Evolutionary conservation across 2,113 vertebrate species (phyloP), one percentile per base, ranked within the genome.

Genomic region (Platycercus adscitus): DNA sequence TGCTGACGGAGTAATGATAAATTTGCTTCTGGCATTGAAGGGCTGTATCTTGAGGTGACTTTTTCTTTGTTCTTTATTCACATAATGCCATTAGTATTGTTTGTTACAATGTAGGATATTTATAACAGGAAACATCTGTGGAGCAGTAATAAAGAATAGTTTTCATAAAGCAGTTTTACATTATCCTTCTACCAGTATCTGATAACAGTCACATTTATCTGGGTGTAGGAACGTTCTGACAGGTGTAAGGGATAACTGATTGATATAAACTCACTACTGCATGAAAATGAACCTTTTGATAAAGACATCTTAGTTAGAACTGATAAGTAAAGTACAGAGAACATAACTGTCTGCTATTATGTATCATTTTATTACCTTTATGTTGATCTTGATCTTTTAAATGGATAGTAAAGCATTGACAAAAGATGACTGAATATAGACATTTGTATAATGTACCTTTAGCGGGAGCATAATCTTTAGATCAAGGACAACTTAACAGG

Each of bases 281-380:
- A 98, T 98, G 98, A 98, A 99, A 99, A 98, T 98, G 97, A 98
- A 98, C 97, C 97, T 96, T 97, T 97, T 96, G 97, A 98, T 98
- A 98, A 98, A 97, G 96, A 97, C 98, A 98, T 98, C 96, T 97
- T 97, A 97, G 97, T 97, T 97, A 96, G 97, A 98, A 98, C 98
- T 98, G 98, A 98, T 98, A 98, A 99, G 98, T 98, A 97, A 98
- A 98, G 98, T 98, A 97, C 95, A 97, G 97, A 96, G 97, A 96
- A 96, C 96, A 97, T 97, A 98, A 97, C 92, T 97, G 79, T 97
- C 91, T 97, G 97, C 96, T 97, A 94, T 98, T 98, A 98, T 98
- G 97, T 98, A 98, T 98, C 98, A 98, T 97, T 96, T 97, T 97
- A 98, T 98, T 98, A 98, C 98, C 97, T 98, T 98, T 98, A 97